Evolutionary conservation across 1,140 invertebrate species (phyloP).

Genomic region (Tetramorium alpestre): DNA sequence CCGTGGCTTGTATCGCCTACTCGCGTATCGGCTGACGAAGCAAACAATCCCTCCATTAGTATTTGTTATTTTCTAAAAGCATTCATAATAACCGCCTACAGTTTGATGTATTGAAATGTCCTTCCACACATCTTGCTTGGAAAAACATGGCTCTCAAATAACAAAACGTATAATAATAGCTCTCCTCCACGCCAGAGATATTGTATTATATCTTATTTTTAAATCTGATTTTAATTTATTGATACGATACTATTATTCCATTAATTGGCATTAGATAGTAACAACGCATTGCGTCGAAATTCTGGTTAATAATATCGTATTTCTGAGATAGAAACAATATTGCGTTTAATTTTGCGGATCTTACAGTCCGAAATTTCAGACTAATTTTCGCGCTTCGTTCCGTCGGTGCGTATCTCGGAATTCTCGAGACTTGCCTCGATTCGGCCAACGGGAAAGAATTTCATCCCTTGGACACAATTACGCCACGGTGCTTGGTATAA

Average conservation of each 20-base stretch:
- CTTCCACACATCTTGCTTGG: too few species aligned
- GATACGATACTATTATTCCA: not conserved
- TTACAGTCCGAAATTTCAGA: not conserved
- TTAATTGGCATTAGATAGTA: not conserved
- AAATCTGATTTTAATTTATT: not conserved
- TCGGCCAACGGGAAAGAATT: constrained; percentile 19
- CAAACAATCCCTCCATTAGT: constrained; percentile 41
- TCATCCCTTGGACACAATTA: not conserved
- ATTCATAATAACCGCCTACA: constrained; percentile 20
- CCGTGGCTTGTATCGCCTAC: not conserved
- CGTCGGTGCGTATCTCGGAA: not conserved
- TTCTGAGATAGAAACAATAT: not conserved
- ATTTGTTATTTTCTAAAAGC: constrained; percentile 30
- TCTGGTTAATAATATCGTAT: not conserved
- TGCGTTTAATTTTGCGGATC: constrained; percentile 6
- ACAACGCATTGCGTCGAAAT: not conserved
- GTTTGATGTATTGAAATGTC: not conserved
- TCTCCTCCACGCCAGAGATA: not conserved
- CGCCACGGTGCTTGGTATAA: constrained; percentile 1
- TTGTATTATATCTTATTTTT: constrained; percentile 8
- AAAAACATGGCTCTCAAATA: not conserved
- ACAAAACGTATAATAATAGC: not conserved
- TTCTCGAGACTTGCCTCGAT: not conserved
- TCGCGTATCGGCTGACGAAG: constrained; percentile 25
- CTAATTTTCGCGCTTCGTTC: not conserved